phyloP scores from a whole-genome alignment of 2,797 vertebrate genomes.

The Xenentodon cancila region DNA sequence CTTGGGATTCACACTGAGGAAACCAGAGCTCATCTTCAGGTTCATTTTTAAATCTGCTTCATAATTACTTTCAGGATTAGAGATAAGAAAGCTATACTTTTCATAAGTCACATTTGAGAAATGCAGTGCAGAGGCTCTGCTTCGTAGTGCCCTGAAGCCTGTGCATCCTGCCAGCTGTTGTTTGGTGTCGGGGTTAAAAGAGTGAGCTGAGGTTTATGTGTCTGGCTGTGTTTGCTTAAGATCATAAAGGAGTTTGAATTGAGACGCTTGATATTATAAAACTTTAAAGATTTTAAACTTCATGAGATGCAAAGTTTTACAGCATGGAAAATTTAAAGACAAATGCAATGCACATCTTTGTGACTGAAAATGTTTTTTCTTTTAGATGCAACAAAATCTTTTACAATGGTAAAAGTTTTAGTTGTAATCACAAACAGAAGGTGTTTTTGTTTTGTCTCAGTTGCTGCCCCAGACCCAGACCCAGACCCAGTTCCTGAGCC shows the following conservation, averaged over 20 bases:
- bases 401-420: neutral
- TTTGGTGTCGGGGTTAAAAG: slow-evolving; percentile 1
- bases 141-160: slow-evolving; percentile 7
- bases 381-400: neutral
- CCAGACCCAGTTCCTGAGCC: too few species aligned
- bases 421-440: too few species aligned
- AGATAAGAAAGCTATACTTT: slow-evolving; percentile 9
- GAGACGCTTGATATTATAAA: slow-evolving; percentile 37
- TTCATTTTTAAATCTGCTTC: slow-evolving; percentile 4
- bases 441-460: too few species aligned
- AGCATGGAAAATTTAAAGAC: slow-evolving; percentile 8
- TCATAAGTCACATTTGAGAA: slow-evolving; percentile 15
- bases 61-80: slow-evolving; percentile 22
- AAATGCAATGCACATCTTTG: slow-evolving; percentile 11
- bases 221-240: slow-evolving; percentile 15
- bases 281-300: slow-evolving; percentile 7
- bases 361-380: slow-evolving; percentile 31
- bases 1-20: neutral
- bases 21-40: slow-evolving; percentile 9
- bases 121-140: neutral
- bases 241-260: slow-evolving; percentile 14
- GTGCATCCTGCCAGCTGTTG: neutral
- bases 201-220: slow-evolving; percentile 10
- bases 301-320: slow-evolving; percentile 4
- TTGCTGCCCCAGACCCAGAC: too few species aligned